These are phyloP conservation scores for Phyllotis vaccarum DNA, from an alignment of 2,797 vertebrate genomes.

Conservation along the genomic window DNA sequence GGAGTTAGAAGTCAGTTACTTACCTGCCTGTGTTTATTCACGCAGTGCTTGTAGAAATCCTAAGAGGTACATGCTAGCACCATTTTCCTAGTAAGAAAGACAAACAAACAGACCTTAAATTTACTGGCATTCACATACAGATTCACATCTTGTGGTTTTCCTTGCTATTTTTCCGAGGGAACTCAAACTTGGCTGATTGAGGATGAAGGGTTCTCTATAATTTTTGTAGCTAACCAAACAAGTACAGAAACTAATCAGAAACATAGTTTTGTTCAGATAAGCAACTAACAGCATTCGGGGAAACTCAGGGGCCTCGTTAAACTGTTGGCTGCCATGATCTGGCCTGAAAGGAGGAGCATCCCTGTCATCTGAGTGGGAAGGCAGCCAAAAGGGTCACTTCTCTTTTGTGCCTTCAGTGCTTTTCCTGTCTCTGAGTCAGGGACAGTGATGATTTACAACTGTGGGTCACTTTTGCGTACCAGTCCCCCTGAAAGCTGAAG, in stretches of 20 bases:
- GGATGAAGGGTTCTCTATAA: neutral
- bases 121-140: neutral
- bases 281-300: neutral
- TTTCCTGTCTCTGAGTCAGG: neutral
- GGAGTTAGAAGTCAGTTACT: neutral
- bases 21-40: neutral
- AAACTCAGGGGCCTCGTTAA: neutral
- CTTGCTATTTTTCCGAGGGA: neutral
- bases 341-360: neutral
- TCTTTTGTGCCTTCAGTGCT: neutral
- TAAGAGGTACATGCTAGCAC: neutral
- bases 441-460: neutral
- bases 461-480: neutral
- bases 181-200: neutral
- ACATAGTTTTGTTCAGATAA: constrained; percentile 47
- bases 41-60: neutral
- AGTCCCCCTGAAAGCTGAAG: neutral
- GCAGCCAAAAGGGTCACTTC: neutral
- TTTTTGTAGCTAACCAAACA: neutral
- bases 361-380: neutral
- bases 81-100: constrained; percentile 29
- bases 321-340: neutral
- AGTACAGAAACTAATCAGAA: constrained; percentile 24
- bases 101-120: neutral
- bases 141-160: neutral